Conservation (phyloP, 1,140 invertebrate genomes). For the Amphibalanus amphitrite region DNA sequence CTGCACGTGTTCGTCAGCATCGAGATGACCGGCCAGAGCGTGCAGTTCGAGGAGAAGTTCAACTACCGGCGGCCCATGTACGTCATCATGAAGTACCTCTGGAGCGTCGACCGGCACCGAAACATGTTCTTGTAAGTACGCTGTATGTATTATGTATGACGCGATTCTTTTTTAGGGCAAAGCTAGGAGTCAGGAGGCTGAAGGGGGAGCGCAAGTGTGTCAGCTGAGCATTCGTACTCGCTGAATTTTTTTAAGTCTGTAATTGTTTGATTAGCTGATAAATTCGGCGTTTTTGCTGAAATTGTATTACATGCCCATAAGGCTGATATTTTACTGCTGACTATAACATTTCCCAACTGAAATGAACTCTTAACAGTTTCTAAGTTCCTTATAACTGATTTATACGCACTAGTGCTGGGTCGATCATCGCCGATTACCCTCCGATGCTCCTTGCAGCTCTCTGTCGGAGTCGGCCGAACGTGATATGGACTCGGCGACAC, state of each 20-base stretch:
- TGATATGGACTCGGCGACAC: constrained; percentile 70
- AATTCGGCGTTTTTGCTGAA: no score
- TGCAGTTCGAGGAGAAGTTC: constrained; percentile 93
- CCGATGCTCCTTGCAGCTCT: background rate
- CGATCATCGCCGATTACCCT: no score
- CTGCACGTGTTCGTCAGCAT: constrained; percentile 88
- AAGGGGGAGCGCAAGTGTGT: background rate
- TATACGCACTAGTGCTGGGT: no score
- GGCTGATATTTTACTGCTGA: no score
- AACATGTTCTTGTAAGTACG: constrained; percentile 23
- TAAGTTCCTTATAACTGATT: no score
- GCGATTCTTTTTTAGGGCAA: background rate
- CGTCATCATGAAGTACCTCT: constrained; percentile 71
- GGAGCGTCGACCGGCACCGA: constrained; percentile 57
- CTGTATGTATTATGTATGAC: background rate
- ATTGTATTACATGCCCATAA: no score
- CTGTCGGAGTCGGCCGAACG: background rate
- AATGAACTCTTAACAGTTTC: no score
- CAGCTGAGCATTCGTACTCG: constrained; percentile 1
- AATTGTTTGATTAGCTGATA: no score
- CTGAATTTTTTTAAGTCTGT: no score
- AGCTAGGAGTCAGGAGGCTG: background rate
- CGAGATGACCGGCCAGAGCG: constrained; percentile 90
- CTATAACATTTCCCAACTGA: no score
- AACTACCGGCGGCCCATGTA: constrained; percentile 84